Evolutionary conservation across 2,113 vertebrate genomes (phyloP).

Genomic region (Corythornis cristatus): DNA sequence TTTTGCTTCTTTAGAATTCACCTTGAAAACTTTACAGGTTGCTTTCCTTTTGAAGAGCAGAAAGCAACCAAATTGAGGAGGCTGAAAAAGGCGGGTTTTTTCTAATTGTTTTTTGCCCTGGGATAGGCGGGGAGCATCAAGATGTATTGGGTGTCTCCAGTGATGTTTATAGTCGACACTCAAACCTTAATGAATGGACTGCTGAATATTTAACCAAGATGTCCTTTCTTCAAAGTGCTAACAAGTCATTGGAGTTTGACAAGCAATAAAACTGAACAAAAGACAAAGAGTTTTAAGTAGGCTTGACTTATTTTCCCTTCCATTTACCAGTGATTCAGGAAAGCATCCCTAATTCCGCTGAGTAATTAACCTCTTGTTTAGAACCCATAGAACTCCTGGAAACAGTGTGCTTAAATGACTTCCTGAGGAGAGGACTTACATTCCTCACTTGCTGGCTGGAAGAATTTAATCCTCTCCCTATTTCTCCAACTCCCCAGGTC

Average conservation of each 20-base stretch:
- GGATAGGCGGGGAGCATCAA: background rate
- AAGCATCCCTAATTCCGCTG: constrained; percentile 24
- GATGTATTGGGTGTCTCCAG: constrained; percentile 7
- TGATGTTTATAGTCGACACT: background rate
- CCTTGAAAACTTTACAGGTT: background rate
- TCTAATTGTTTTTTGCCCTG: background rate
- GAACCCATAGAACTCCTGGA: background rate
- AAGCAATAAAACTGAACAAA: constrained; percentile 44
- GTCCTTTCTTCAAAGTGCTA: constrained; percentile 19
- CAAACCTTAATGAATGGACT: constrained; percentile 42
- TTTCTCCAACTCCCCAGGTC: background rate
- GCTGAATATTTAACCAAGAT: constrained; percentile 56
- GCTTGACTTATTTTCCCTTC: constrained; percentile 26
- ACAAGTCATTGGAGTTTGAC: constrained; percentile 42
- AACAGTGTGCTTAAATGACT: background rate
- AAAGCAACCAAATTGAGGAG: background rate
- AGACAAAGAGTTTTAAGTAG: constrained; percentile 11
- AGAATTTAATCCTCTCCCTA: background rate
- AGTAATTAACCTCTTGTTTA: constrained; percentile 52
- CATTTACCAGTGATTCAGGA: background rate
- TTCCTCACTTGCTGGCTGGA: background rate
- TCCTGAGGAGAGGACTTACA: background rate
- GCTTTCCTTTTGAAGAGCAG: background rate
- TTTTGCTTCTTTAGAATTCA: background rate
- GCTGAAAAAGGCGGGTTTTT: background rate